Base-by-base conservation (phyloP, 2,888 invertebrate genomes). In the Parnassius apollo region DNA sequence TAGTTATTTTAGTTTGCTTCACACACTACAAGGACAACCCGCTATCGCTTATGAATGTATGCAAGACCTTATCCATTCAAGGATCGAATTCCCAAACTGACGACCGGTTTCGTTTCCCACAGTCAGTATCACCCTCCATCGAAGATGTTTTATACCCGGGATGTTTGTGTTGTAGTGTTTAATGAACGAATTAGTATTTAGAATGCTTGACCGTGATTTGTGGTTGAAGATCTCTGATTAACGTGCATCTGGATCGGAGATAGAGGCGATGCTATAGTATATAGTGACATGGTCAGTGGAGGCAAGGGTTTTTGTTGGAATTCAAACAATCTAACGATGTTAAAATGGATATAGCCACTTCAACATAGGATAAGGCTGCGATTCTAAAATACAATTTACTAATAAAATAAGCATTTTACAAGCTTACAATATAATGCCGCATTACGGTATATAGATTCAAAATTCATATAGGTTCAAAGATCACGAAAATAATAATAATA, bases 91-190 rank as follows among this genome's bases (percentile, higher is more conserved):
- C 59, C 61, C 66, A 59, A 66, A 63, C 50, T 56, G 53, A 2
- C 9, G 64, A 71, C 71, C 70, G 71, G 71, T 71, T 69, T 53
- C 46, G 62, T 67, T 69, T 71, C 71, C 71, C 71, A 71, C 71
- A 66, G 64, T 50, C 57, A 44, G 59, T 49, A 57, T 49, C 62
- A 58, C 52, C 57, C 62, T 58, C 53, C 49, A 12, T 46, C 62
- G 62, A 57, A 58, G 62, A 62, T 57, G 58, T 44, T 46, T 53
- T 44, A 54, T 25, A 12, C 53, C 54, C 58, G 62, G 57, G 61
- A 62, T 51, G 57, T 52, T 57, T 42, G 42, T 52, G 35, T 45
- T 57, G 51, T 46, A 46, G 51, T 62, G 57, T 62, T 62, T 62
- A 62, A 62, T 62, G 48, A 62, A 62, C 46, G 61, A 57, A 62